Evolutionary conservation across 2,888 invertebrate genomes (phyloP).

Genomic region (Hofmannophila pseudospretella): DNA sequence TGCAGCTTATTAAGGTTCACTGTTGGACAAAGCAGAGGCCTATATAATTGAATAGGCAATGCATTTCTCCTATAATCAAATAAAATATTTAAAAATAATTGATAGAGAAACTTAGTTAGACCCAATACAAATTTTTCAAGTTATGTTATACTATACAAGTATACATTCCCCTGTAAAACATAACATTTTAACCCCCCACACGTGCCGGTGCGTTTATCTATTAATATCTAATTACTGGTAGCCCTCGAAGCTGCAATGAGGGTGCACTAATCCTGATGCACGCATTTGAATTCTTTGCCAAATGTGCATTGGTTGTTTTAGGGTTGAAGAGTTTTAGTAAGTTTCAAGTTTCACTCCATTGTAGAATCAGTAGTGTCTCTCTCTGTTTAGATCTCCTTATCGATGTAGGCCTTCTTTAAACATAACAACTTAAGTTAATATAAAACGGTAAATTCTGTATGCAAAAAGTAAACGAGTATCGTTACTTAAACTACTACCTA

Average conservation of each 20-base stretch:
- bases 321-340: background rate
- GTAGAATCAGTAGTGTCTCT: background rate
- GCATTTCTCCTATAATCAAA: too few relatives aligned
- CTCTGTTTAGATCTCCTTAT: background rate
- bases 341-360: background rate
- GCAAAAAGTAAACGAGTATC: too few relatives aligned
- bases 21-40: too few relatives aligned
- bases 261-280: constrained; percentile 27
- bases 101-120: too few relatives aligned
- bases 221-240: constrained; percentile 55
- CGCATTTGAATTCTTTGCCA: constrained; percentile 15
- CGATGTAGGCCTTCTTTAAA: background rate
- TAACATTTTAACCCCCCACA: constrained; percentile 18
- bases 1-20: too few relatives aligned
- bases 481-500: too few relatives aligned
- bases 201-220: constrained; percentile 42
- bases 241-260: constrained; percentile 21
- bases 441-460: too few relatives aligned
- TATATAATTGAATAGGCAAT: too few relatives aligned
- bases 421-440: too few relatives aligned
- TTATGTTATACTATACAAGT: too few relatives aligned
- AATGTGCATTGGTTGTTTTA: constrained; percentile 13
- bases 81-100: too few relatives aligned
- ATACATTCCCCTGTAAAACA: constrained; percentile 1
- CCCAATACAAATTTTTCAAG: too few relatives aligned